A percentile compares a stretch with the other conserved stretches of the same genome.
Conservation (phyloP, 2,888 invertebrate genomes). For the Cylindroiulus punctatus region DNA sequence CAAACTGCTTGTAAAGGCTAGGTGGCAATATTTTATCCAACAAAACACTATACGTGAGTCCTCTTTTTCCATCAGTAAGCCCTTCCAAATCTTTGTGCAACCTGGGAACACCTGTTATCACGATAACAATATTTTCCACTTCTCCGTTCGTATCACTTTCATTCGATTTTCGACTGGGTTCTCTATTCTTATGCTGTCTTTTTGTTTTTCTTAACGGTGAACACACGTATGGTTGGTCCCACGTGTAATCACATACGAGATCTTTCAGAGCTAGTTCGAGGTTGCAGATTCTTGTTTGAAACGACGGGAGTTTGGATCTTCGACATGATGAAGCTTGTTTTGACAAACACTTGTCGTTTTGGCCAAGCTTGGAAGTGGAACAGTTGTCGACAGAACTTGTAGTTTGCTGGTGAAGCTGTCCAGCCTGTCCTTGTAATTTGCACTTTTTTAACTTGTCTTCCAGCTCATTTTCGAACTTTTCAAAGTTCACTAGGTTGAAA, state of each 20-base stretch:
- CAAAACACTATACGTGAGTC: neutral
- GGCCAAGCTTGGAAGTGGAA: neutral
- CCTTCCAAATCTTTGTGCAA: neutral
- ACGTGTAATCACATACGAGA: constrained; percentile 56
- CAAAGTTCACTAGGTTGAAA: constrained; percentile 52
- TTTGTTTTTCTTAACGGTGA: constrained; percentile 54
- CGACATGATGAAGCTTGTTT: neutral
- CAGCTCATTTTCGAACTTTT: constrained; percentile 56
- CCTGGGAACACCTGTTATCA: constrained; percentile 30
- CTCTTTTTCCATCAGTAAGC: constrained; percentile 7
- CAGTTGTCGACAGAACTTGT: neutral
- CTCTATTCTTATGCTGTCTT: neutral
- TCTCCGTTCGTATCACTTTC: neutral
- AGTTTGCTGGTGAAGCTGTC: neutral
- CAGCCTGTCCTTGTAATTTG: neutral
- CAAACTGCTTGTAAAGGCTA: constrained; percentile 30
- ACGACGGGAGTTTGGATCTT: neutral
- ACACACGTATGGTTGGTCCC: constrained; percentile 56
- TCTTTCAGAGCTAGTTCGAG: constrained; percentile 55
- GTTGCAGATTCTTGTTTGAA: neutral
- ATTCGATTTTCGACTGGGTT: neutral
- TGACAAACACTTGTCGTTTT: neutral
- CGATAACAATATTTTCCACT: constrained; percentile 29
- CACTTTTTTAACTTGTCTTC: neutral
- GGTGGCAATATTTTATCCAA: constrained; percentile 34